Evolutionary conservation across 23 tunicate species (phyloP).

Genomic region (Clavelina lepadiformis): DNA sequence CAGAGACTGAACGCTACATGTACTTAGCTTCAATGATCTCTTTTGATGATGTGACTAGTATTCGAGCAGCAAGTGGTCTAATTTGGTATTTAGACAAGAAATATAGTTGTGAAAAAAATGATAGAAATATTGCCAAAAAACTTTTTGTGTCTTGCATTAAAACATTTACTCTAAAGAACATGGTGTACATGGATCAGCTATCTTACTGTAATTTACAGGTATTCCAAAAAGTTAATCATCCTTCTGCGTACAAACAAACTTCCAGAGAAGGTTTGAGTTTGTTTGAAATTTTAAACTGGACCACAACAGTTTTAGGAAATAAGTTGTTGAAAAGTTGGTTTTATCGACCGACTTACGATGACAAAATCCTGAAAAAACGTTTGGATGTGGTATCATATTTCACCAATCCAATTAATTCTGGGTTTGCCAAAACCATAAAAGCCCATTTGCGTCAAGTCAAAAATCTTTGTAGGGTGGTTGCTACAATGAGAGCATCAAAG

Average conservation of each 20-base stretch:
- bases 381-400: slow-evolving; percentile 63
- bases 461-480: slow-evolving; percentile 50
- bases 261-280: slow-evolving; percentile 81
- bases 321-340: slow-evolving; percentile 66
- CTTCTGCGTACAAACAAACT: slow-evolving; percentile 55
- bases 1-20: slow-evolving; percentile 41
- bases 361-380: slow-evolving; percentile 35
- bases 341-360: slow-evolving; percentile 63
- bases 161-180: slow-evolving; percentile 45
- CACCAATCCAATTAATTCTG: slow-evolving; percentile 33
- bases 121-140: slow-evolving; percentile 29
- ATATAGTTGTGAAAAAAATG: slow-evolving; percentile 57
- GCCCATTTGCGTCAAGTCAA: slow-evolving; percentile 43
- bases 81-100: slow-evolving; percentile 68
- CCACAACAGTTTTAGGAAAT: slow-evolving; percentile 53
- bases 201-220: slow-evolving; percentile 67
- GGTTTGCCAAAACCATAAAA: slow-evolving; percentile 22
- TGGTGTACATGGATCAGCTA: slow-evolving; percentile 44
- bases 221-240: slow-evolving; percentile 62
- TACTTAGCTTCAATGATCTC: slow-evolving; percentile 51
- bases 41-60: slow-evolving; percentile 39
- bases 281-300: slow-evolving; percentile 63
- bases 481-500: slow-evolving; percentile 40
- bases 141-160: slow-evolving; percentile 50
- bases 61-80: slow-evolving; percentile 74